Evolutionary conservation across 2,888 invertebrate genomes (phyloP), one percentile per base, ranked within the genome.

Genomic region (Hedya salicella): DNA sequence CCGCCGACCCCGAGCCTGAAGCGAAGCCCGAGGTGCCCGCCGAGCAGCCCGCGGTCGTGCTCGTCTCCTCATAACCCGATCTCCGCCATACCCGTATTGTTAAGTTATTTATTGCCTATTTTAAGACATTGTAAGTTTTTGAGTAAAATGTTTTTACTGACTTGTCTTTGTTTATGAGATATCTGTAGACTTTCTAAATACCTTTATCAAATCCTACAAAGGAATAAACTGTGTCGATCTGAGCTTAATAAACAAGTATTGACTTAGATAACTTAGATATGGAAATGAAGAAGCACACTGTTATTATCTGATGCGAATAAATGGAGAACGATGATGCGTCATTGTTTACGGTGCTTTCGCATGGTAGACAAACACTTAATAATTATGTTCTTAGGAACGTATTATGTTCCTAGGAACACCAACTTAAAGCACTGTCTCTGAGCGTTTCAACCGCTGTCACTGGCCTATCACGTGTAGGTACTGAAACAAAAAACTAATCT

Each of bases 71-170:
- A 83, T 81, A 69, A 69, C 50, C 60, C 71, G 83, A 85, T 83
- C 80, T 82, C 79, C 68, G 68, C 73, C 69, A 66, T 70, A 57
- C 52, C 50, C 62, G 71, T 73, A 70, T 50, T 69, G 60, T 69
- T 78, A 75, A 78, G 79, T 79, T 82, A 81, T 81, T 75, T 65
- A 65, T 81, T 81, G 83, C 81, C 81, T 75, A 54, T 56, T 54
- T 62, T 67, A 68, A 68, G 66, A 13, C 62, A 39, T 70, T 69
- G 69, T 73, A 70, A 69, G 13, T 67, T 60, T 68, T 30, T 62
- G 68, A 71, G 68, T 73, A 73, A 71, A 70, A 17, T 56, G 16
- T 19, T 62, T 49, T 62, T 19, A 57, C n/a, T 32, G 39, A 50
- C 25, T 53, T 62, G 44, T 62, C 40, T 66, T 44, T 69, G 50